Evolutionary conservation across 2,113 vertebrate species (phyloP), one percentile per base, ranked within the genome.

Genomic region (Poicephalus gulielmi): DNA sequence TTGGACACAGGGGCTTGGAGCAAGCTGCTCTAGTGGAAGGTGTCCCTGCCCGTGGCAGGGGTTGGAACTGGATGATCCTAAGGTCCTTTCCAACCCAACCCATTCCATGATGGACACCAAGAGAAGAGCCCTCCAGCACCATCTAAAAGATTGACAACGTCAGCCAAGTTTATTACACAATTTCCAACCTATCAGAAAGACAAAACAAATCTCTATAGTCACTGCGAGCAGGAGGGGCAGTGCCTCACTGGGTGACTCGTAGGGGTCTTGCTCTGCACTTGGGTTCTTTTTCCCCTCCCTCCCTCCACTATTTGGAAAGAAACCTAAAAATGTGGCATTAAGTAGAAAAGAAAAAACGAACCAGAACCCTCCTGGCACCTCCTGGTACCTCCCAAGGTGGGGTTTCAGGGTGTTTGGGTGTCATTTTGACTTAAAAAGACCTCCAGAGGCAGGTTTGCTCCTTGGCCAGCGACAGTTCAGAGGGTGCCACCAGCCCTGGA

Each of bases 121-220:
- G 50, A 14, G 50, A 93, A 82, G 62, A 85, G 77, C 79, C 82
- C 69, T 85, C 90, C 88, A 95, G 97, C 74, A 24, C 97, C 83
- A 17, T 98, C 64, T 98, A 98, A 98, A 98, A 98, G 98, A 98
- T 95, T 96, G 97, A 98, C 98, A 98, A 98, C 18, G 97, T 98
- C 97, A 98, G 98, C 94, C 94, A 96, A 98, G 97, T 98, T 98
- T 98, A 98, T 98, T 98, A 98, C 98, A 98, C 98, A 98, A 98
- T 98, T 97, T 98, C 94, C 98, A 98, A 98, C 97, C 97, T 98
- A 98, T 97, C 97, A 90, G 97, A 98, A 98, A 98, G 98, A 98
- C 97, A 97, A 97, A 97, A 2, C 85, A 49, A 78, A 95, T 94
- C 53, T 86, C 97, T 97, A 97, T 96, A 97, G 95, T 98, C 98